Conservation (phyloP, 2,797 vertebrate species). For the Thamnophis elegans region DNA sequence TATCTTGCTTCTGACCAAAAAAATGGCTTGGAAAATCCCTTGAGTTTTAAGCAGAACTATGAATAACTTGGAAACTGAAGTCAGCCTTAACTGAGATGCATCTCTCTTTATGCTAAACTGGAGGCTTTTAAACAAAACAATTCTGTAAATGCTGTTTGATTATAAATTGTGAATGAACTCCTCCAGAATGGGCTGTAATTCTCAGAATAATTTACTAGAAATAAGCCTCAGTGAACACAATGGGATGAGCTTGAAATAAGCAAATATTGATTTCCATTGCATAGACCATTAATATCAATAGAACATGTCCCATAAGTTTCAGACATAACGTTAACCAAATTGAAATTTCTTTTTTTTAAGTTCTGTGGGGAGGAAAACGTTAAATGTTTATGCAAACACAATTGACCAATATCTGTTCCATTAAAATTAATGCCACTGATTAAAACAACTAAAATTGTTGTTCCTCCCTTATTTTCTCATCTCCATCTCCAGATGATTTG, state of each 20-base stretch:
- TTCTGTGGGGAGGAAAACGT: background rate
- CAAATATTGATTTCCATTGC: conserved; percentile 5
- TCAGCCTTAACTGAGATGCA: background rate
- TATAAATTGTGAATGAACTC: conserved; percentile 2
- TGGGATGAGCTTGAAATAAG: background rate
- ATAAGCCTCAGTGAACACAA: background rate
- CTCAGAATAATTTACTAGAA: background rate
- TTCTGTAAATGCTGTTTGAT: background rate
- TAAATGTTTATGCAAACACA: conserved; percentile 30
- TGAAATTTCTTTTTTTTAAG: background rate
- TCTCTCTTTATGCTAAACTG: background rate
- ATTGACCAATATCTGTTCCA: conserved; percentile 1
- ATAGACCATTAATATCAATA: background rate
- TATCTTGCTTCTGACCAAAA: background rate
- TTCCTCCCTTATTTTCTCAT: background rate
- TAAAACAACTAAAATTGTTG: conserved; percentile 14
- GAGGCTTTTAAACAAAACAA: background rate
- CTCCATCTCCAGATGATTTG: conserved; percentile 8
- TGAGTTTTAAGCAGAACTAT: background rate
- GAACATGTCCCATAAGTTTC: background rate
- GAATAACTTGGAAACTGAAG: background rate
- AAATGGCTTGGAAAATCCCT: background rate
- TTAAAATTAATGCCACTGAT: background rate
- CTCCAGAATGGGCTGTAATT: background rate
- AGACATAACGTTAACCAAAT: background rate